A percentile compares a stretch with the other conserved stretches of the same genome.
Conservation (phyloP, 2,797 vertebrate genomes). For the Myripristis murdjan region DNA sequence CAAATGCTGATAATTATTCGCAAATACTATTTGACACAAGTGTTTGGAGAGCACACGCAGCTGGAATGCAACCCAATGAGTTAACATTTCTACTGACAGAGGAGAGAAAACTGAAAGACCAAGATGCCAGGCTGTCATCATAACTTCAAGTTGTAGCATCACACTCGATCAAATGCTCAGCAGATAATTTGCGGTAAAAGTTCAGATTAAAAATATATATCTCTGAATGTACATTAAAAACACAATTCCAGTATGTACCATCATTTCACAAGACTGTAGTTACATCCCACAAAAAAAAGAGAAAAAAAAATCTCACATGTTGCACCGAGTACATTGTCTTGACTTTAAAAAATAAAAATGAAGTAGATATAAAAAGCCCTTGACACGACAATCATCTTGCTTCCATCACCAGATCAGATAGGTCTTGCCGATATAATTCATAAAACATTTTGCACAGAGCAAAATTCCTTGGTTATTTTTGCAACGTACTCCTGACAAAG, state of each 20-base stretch:
- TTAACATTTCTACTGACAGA: not conserved
- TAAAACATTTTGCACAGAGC: not conserved
- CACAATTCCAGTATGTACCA: not conserved
- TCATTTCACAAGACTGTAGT: conserved; percentile 4
- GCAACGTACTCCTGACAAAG: not conserved
- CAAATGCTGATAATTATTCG: no score
- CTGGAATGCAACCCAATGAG: not conserved
- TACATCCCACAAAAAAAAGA: no score
- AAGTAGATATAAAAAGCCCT: no score
- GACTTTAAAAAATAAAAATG: no score
- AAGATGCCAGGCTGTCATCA: not conserved
- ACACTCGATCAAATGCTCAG: not conserved
- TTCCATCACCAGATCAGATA: not conserved
- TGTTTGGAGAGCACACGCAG: not conserved
- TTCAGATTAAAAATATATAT: conserved; percentile 49
- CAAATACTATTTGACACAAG: not conserved
- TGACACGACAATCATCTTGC: no score
- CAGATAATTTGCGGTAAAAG: conserved; percentile 25
- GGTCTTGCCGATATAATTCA: no score
- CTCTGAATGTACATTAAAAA: conserved; percentile 18
- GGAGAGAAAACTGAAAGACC: not conserved
- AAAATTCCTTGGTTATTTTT: not conserved
- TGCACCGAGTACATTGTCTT: not conserved
- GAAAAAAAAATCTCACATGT: not conserved
- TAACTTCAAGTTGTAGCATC: conserved; percentile 23